Percentiles rank a stretch among this genome's conserved stretches.
phyloP scores from a whole-genome alignment of 2,797 vertebrate genomes.

The Otus scops region DNA sequence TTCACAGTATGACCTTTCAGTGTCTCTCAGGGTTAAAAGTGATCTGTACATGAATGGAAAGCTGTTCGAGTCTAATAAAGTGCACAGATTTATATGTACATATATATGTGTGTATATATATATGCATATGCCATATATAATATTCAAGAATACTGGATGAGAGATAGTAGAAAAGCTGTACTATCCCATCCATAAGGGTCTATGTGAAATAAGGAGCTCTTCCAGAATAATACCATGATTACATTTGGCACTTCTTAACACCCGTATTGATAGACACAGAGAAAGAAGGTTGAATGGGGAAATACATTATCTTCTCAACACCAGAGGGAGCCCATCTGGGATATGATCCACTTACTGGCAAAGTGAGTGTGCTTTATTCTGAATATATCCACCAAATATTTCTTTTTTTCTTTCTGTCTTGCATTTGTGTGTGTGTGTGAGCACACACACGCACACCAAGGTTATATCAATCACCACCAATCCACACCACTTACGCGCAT shows the following conservation, averaged over 20 bases:
- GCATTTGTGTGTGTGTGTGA: neutral
- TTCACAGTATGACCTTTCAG: neutral
- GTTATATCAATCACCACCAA: neutral
- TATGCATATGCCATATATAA: neutral
- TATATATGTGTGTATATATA: fast-evolving
- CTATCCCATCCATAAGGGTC: neutral
- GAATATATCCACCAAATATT: neutral
- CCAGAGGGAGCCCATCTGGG: slow-evolving; percentile 49
- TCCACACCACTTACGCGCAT: neutral
- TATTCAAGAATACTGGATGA: neutral
- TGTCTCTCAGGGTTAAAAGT: neutral
- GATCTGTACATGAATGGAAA: neutral
- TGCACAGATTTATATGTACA: neutral
- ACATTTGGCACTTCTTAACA: neutral
- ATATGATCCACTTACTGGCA: neutral
- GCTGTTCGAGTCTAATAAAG: neutral
- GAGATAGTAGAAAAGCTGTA: neutral
- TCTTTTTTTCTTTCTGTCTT: neutral
- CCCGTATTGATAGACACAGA: neutral
- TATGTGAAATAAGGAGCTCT: neutral
- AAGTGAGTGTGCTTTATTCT: neutral
- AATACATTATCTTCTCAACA: neutral
- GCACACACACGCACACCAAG: no score
- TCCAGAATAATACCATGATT: neutral
- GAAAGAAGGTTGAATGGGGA: neutral